Percentiles rank a stretch among this genome's conserved stretches.
These are phyloP conservation scores for Tiphia femorata DNA, from an alignment of 2,888 invertebrate genomes.

Conservation along the genomic window DNA sequence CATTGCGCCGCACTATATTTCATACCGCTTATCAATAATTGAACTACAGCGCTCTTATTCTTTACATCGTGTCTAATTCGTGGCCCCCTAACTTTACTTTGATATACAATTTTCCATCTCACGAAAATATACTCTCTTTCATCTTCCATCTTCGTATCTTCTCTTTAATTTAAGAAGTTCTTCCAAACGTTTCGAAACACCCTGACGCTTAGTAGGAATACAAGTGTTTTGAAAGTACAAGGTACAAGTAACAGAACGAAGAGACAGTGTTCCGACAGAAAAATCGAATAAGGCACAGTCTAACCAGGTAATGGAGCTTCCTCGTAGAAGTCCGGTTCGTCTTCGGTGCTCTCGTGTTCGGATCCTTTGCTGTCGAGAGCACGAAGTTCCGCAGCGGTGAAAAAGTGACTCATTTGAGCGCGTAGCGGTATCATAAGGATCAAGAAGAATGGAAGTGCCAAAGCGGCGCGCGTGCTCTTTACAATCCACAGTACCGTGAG, in stretches of 20 bases:
- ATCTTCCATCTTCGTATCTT: background rate
- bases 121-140: constrained; percentile 1
- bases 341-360: constrained; percentile 81
- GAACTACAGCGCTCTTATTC: background rate
- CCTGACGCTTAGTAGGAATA: constrained; percentile 13
- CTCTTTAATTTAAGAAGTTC: background rate
- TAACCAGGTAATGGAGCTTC: constrained; percentile 89
- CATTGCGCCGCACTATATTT: background rate
- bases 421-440: constrained; percentile 92
- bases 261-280: too few relatives aligned
- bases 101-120: background rate
- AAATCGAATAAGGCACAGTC: constrained; percentile 64
- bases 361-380: constrained; percentile 86
- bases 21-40: background rate
- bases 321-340: constrained; percentile 95
- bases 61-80: background rate
- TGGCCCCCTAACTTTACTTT: background rate
- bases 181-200: constrained; percentile 8
- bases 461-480: constrained; percentile 89
- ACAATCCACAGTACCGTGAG: constrained; percentile 86
- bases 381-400: constrained; percentile 84
- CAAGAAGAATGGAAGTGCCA: constrained; percentile 95
- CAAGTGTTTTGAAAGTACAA: background rate
- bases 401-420: constrained; percentile 79
- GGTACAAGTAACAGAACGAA: background rate